Evolutionary conservation across 2,797 vertebrate genomes (phyloP), one percentile per base, ranked within the genome.

Genomic region (Taeniopygia guttata): DNA sequence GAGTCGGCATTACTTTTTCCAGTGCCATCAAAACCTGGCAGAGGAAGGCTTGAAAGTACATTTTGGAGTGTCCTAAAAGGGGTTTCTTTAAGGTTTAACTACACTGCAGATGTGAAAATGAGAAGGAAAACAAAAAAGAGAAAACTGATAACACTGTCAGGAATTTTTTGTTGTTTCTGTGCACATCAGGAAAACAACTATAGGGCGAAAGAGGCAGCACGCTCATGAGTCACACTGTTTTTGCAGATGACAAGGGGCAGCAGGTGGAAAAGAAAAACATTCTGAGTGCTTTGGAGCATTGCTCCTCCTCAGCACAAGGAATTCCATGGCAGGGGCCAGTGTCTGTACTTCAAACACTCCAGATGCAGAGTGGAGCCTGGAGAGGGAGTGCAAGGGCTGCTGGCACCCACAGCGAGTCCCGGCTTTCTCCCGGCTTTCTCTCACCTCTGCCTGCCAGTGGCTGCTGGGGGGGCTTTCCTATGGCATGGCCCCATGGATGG

Each of bases 321-420:
- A 18, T 55, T n/a, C 70, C 16, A 19, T 0, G 15, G 25, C 30
- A 34, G 20, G 8, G 23, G 14, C 9, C 20, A 10, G 43, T 0
- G 0, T 26, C 30, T 30, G 27, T 27, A 11, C 26, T 76, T 76
- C 43, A 46, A 23, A 43, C 5, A 14, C 4, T 3, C 72, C 3
- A 7, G 56, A 23, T 12, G 18, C 54, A 32, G 51, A 60, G 9
- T 2, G 5, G 38, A 87, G 62, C 46, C 13, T 20, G 70, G 38
- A 46, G 55, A 58, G n/a, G 76, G 76, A 66, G 27, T 5, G 32
- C 0, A 0, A 84, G 58, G 54, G 32, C 72, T 89, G 70, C 62
- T 51, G 81, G 48, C 25, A 69, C 16, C 55, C 45, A 11, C 1
- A 3, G 45, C 0, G 0, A 66, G 22, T 23, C 15, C 17, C 59